These are phyloP conservation scores for Entomobrya multifasciata DNA, from an alignment of 2,888 invertebrate genomes.

Conservation along the genomic window DNA sequence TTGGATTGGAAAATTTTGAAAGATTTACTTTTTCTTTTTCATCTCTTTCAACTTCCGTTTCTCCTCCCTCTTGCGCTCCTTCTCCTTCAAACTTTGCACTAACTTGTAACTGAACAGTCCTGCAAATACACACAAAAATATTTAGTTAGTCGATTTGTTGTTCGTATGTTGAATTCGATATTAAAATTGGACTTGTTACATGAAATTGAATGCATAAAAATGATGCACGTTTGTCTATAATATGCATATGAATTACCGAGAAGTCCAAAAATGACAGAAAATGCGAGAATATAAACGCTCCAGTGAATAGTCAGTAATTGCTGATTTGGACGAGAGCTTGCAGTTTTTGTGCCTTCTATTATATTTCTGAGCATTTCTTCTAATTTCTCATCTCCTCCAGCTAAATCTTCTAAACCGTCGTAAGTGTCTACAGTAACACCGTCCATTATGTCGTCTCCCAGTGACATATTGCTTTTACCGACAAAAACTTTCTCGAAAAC, in stretches of 20 bases:
- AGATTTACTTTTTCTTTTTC: constrained; percentile 88
- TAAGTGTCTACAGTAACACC: constrained; percentile 31
- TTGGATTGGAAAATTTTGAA: background rate
- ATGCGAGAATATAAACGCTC: constrained; percentile 72
- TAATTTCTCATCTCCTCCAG: constrained; percentile 52
- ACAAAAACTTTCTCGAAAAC: background rate
- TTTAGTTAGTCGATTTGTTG: too few species aligned
- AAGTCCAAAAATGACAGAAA: constrained; percentile 72
- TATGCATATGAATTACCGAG: constrained; percentile 71
- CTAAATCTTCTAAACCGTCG: constrained; percentile 32
- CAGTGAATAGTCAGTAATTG: constrained; percentile 74
- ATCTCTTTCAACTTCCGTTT: constrained; percentile 90
- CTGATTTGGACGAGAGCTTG: constrained; percentile 22
- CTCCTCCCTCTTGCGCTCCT: constrained; percentile 89
- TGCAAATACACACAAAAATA: constrained; percentile 83
- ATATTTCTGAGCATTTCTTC: constrained; percentile 46
- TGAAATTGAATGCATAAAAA: too few species aligned
- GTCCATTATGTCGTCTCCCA: constrained; percentile 19
- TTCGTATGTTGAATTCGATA: too few species aligned
- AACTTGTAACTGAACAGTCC: constrained; percentile 94
- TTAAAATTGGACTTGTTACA: too few species aligned
- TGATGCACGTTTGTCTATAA: too few species aligned
- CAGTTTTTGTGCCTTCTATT: constrained; percentile 28
- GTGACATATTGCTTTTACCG: background rate
- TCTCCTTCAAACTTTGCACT: constrained; percentile 89